Evolutionary conservation across 2,797 vertebrate species (phyloP).

Genomic region (Luscinia megarhynchos): DNA sequence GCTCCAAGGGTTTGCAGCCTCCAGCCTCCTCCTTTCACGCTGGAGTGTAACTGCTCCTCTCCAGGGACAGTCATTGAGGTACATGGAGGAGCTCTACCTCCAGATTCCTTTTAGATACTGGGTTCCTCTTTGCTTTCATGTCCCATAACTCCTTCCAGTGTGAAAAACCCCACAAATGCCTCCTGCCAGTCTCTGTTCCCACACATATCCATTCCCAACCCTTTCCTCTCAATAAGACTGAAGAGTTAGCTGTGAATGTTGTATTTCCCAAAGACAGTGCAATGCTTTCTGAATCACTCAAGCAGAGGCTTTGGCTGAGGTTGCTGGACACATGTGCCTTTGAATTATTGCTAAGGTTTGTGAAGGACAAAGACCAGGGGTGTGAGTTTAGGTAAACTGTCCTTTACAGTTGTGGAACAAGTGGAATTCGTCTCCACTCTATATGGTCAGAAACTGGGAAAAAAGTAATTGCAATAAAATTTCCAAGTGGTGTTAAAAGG

Average conservation of each 20-base stretch:
- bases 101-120: background rate
- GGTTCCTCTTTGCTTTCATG: background rate
- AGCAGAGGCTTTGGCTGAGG: background rate
- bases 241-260: background rate
- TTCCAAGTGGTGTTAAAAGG: background rate
- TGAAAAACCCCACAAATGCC: background rate
- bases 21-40: background rate
- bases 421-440: background rate
- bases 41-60: background rate
- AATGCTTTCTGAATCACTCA: background rate
- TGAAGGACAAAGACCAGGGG: background rate
- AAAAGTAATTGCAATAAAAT: background rate
- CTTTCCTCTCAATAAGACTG: background rate
- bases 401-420: background rate
- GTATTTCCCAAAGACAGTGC: background rate
- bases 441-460: background rate
- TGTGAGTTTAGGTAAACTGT: background rate
- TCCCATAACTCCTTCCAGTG: background rate
- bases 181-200: background rate
- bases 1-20: background rate
- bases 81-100: background rate
- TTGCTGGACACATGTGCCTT: background rate
- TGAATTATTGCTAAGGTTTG: background rate
- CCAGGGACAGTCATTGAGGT: accelerated
- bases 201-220: accelerated